phyloP scores from a whole-genome alignment of 2,113 vertebrate genomes.

The Zapornia atra region DNA sequence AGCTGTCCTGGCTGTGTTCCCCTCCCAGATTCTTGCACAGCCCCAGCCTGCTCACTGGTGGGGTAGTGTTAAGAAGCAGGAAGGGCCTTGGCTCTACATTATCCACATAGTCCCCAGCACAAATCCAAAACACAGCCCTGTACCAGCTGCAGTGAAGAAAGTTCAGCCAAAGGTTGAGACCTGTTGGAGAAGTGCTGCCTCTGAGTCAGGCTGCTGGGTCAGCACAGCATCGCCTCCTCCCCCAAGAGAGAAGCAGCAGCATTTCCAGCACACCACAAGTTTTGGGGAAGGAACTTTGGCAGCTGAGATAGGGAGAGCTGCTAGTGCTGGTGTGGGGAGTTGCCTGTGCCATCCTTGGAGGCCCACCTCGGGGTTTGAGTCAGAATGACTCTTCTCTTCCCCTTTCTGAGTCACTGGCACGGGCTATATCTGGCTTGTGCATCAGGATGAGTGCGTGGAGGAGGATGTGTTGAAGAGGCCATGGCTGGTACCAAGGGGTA shows the following conservation, averaged over 20 bases:
- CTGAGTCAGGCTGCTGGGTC: neutral
- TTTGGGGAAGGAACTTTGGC: neutral
- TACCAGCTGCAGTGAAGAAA: no score
- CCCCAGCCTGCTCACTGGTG: no score
- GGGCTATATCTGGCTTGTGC: constrained; percentile 29
- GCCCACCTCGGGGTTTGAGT: neutral
- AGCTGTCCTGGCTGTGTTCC: no score
- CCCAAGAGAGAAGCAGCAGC: neutral
- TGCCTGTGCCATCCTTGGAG: neutral
- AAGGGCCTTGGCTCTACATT: no score
- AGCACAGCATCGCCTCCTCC: neutral
- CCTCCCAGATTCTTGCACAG: no score
- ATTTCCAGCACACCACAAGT: neutral
- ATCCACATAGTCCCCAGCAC: no score
- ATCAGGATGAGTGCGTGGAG: neutral
- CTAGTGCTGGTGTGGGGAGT: neutral
- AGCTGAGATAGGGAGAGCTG: neutral
- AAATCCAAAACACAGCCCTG: no score
- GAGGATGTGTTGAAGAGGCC: constrained; percentile 15
- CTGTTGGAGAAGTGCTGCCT: neutral
- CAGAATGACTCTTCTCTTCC: constrained; percentile 33
- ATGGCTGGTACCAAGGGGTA: neutral
- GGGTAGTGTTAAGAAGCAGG: no score
- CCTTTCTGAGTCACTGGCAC: constrained; percentile 55
- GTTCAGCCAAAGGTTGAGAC: neutral